Conservation (phyloP, 1,140 invertebrate species). For the Drosophila equinoxialis region DNA sequence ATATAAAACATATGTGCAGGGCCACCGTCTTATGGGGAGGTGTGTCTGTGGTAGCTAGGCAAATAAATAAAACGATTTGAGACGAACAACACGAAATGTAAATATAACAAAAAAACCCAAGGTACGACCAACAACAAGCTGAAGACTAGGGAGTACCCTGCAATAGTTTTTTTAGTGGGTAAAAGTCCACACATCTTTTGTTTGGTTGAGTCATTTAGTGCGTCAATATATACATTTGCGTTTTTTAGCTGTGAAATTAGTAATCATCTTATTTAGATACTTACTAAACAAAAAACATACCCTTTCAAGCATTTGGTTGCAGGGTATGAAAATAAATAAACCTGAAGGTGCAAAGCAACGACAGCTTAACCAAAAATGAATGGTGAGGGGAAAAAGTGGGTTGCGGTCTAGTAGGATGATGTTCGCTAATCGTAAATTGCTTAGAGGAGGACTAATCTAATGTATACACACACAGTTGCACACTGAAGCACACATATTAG, state of each 20-base stretch:
- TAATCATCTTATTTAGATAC: no score
- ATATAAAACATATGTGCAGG: conserved; percentile 64
- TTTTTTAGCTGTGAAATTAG: no score
- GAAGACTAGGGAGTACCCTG: neutral
- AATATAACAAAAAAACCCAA: conserved; percentile 38
- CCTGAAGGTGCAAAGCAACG: conserved; percentile 59
- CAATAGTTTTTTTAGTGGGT: neutral
- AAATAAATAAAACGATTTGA: conserved; percentile 78
- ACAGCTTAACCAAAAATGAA: conserved; percentile 31
- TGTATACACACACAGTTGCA: conserved; percentile 18
- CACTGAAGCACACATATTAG: conserved; percentile 49
- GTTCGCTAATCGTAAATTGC: conserved; percentile 57
- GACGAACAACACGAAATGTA: conserved; percentile 57
- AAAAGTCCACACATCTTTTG: no score
- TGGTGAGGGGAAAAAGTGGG: conserved; percentile 19
- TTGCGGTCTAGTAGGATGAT: neutral
- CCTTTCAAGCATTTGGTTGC: neutral
- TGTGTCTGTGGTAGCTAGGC: conserved; percentile 17
- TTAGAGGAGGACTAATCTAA: conserved; percentile 56
- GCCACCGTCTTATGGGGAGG: neutral
- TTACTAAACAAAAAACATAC: neutral
- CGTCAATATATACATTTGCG: no score
- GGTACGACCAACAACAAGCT: neutral
- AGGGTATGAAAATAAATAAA: conserved; percentile 25
- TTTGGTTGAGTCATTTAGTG: no score